Percentiles rank a stretch among this genome's conserved stretches.
Conservation (phyloP, 2,113 vertebrate genomes). For the Percina caprodes region DNA sequence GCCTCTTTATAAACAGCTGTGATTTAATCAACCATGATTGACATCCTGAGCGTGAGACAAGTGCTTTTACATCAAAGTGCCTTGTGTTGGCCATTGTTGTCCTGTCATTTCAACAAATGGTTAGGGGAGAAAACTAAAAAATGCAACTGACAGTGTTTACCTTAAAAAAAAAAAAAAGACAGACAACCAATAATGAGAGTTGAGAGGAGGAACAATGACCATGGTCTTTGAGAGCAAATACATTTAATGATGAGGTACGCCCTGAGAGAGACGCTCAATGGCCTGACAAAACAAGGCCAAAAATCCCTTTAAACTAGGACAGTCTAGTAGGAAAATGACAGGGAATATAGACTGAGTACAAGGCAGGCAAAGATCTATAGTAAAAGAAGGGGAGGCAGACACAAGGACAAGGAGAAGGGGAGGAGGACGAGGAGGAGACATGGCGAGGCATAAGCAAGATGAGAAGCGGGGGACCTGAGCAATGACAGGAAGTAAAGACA, state of each 20-base stretch:
- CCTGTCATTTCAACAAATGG: constrained; percentile 13
- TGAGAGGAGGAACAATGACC: constrained; percentile 33
- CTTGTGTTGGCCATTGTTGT: constrained; percentile 20
- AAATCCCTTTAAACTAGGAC: constrained; percentile 46
- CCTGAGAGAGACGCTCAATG: constrained; percentile 8
- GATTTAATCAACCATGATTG: constrained; percentile 15
- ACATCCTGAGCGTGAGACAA: constrained; percentile 20
- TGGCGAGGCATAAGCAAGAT: constrained; percentile 57
- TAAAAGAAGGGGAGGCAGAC: constrained; percentile 48
- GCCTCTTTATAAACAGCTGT: constrained; percentile 30
- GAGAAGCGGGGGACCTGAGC: constrained; percentile 19
- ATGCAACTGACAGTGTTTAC: constrained; percentile 11
- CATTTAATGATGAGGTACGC: constrained; percentile 11
- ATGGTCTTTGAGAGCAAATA: neutral
- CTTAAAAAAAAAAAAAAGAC: constrained; percentile 15
- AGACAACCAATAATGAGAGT: neutral
- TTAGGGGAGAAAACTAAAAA: constrained; percentile 26
- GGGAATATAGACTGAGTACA: constrained; percentile 14
- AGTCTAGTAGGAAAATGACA: constrained; percentile 32
- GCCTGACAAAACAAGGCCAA: constrained; percentile 49
- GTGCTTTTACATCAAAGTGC: constrained; percentile 17
- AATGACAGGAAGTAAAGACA: constrained; percentile 72
- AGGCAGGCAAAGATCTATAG: constrained; percentile 27
- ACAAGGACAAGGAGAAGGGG: constrained; percentile 27
- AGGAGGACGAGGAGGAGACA: constrained; percentile 15